phyloP scores from a whole-genome alignment of 2,888 invertebrate genomes.

The Atherix ibis region DNA sequence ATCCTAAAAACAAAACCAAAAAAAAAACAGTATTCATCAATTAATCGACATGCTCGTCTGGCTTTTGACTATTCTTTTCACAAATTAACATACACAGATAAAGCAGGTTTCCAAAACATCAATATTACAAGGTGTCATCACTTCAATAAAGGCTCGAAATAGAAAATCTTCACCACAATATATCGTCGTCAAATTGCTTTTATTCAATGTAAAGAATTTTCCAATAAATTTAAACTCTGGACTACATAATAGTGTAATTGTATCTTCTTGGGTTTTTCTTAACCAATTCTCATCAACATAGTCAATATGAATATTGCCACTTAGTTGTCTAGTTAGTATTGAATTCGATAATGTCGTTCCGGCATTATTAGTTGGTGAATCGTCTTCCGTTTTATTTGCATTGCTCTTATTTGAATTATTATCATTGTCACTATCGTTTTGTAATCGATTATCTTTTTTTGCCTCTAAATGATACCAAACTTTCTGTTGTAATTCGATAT shows the following conservation, averaged over 20 bases:
- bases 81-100: conserved; percentile 26
- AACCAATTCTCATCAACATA: conserved; percentile 25
- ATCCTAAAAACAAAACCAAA: conserved; percentile 23
- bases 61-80: not conserved
- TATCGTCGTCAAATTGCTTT: conserved; percentile 23
- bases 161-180: conserved; percentile 31
- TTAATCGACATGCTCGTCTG: not conserved
- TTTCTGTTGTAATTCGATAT: conserved; percentile 25
- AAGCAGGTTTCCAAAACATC: conserved; percentile 32
- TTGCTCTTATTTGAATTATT: no score
- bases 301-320: conserved; percentile 26
- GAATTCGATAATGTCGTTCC: conserved; percentile 2
- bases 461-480: conserved; percentile 28
- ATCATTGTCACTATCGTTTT: not conserved
- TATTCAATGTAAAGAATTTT: conserved; percentile 28
- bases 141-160: conserved; percentile 26
- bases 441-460: not conserved
- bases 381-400: no score
- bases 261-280: conserved; percentile 27
- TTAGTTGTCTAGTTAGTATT: conserved; percentile 3
- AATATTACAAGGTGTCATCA: conserved; percentile 23
- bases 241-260: conserved; percentile 22
- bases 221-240: conserved; percentile 28
- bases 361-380: conserved; percentile 6
- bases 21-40: not conserved